A percentile compares a stretch with the other conserved stretches of the same genome.
Conservation (phyloP, 2,113 vertebrate genomes). For the Nibea coibor region DNA sequence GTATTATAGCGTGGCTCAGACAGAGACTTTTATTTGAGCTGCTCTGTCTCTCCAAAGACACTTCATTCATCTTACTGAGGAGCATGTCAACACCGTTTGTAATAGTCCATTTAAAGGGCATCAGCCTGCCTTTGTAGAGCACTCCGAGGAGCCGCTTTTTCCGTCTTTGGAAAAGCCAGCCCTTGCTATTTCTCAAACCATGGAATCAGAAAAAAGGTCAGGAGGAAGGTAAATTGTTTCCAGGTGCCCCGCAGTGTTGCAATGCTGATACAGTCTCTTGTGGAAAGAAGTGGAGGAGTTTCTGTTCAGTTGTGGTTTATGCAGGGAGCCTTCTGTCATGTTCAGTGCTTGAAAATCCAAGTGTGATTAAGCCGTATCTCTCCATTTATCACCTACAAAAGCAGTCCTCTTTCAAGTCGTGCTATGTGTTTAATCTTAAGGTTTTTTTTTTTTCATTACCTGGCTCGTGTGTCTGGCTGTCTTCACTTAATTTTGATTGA, state of each 20-base stretch:
- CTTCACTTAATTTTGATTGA: not conserved
- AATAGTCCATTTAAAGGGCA: slow-evolving; percentile 75
- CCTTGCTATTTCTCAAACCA: slow-evolving; percentile 58
- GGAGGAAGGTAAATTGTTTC: slow-evolving; percentile 83
- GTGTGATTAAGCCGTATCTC: slow-evolving; percentile 31
- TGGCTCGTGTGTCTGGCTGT: not conserved
- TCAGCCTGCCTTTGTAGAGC: slow-evolving; percentile 73
- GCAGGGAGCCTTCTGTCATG: slow-evolving; percentile 48
- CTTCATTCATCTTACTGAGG: slow-evolving; percentile 75
- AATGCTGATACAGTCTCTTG: slow-evolving; percentile 69
- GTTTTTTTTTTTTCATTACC: not conserved
- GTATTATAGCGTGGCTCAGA: slow-evolving; percentile 55
- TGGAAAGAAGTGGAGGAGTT: slow-evolving; percentile 63
- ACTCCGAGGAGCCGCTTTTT: slow-evolving; percentile 65
- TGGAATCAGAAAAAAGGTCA: slow-evolving; percentile 72
- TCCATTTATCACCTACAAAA: slow-evolving; percentile 29
- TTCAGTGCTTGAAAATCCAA: slow-evolving; percentile 34
- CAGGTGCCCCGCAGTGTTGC: slow-evolving; percentile 78
- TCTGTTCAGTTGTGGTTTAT: slow-evolving; percentile 59
- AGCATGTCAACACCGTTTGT: slow-evolving; percentile 74
- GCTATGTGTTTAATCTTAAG: not conserved
- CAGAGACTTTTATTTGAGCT: slow-evolving; percentile 67
- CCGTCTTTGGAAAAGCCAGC: slow-evolving; percentile 69
- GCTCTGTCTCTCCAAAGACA: slow-evolving; percentile 68
- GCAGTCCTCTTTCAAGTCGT: not conserved